phyloP scores from a whole-genome alignment of 2,113 vertebrate genomes.

The Catharus bicknelli region DNA sequence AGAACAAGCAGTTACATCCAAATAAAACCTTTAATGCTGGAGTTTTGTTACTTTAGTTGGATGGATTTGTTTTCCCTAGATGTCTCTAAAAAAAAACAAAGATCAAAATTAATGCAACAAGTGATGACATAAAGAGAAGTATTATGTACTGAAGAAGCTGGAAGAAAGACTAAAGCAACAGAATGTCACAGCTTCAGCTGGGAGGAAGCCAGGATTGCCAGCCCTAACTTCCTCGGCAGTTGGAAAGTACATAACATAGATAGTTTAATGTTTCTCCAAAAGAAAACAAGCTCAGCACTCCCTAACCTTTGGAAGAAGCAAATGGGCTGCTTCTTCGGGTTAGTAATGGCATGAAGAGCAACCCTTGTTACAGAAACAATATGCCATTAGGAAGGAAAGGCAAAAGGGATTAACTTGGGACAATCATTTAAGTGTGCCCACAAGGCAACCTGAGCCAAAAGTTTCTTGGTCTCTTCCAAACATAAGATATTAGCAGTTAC shows the following conservation, averaged over 20 bases:
- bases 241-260: background rate
- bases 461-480: background rate
- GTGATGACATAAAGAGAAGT: background rate
- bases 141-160: background rate
- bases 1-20: background rate
- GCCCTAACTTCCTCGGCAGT: background rate
- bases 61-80: rapidly evolving
- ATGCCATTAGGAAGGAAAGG: background rate
- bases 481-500: background rate
- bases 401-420: background rate
- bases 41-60: background rate
- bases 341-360: background rate
- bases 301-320: background rate
- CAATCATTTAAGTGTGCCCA: background rate
- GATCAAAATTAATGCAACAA: background rate
- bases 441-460: background rate
- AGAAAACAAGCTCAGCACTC: background rate
- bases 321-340: background rate
- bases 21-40: background rate
- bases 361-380: background rate
- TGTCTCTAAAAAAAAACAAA: background rate
- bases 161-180: background rate
- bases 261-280: background rate
- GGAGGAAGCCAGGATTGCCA: background rate
- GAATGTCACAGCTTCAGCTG: background rate